Evolutionary conservation across 2,888 invertebrate genomes (phyloP), one percentile per base, ranked within the genome.

Genomic region (Rosalia funebris): DNA sequence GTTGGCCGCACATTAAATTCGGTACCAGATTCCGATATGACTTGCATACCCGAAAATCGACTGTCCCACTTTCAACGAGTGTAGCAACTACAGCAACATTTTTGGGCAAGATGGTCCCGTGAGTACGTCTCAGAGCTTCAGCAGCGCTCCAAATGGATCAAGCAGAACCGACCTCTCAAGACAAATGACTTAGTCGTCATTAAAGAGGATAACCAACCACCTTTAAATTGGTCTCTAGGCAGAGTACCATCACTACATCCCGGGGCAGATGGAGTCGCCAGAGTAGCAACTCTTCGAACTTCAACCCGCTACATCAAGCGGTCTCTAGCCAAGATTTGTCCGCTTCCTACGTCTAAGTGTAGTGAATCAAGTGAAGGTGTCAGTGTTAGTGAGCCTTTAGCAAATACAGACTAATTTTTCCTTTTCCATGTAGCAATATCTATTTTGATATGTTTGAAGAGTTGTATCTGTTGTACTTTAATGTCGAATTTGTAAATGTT

Each of bases 21-120:
- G n/a, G n/a, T n/a, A n/a, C n/a, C n/a, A n/a, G n/a, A n/a, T n/a
- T n/a, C n/a, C n/a, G n/a, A n/a, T n/a, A n/a, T 14, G 9, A 17
- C 17, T 1, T 9, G 7, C 10, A 20, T 41, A 9, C 15, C 17
- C 1, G 5, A 16, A 31, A 50, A 42, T 25, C 39, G 57, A 0
- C 42, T 50, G n/a, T 25, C 16, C 0, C 10, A 9, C 32, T 57
- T 20, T 15, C 57, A 50, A 15, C 41, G 7, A 5, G 9, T 34
- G 2, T 25, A 32, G 11, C n/a, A 42, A 31, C 5, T 45, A n/a
- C 19, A 32, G 11, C 39, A 46, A 32, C 42, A 47, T 31, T 53
- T 59, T 45, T 59, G 59, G 59, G 9, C 25, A 9, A 17, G 59
- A 10, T 59, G 59, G 59, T 15, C 16, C n/a, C 44, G 25, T 12